Percentiles rank a stretch among this genome's conserved stretches.
These are phyloP conservation scores for Drosophila kanekoi DNA, from an alignment of 2,888 invertebrate species.

Conservation along the genomic window DNA sequence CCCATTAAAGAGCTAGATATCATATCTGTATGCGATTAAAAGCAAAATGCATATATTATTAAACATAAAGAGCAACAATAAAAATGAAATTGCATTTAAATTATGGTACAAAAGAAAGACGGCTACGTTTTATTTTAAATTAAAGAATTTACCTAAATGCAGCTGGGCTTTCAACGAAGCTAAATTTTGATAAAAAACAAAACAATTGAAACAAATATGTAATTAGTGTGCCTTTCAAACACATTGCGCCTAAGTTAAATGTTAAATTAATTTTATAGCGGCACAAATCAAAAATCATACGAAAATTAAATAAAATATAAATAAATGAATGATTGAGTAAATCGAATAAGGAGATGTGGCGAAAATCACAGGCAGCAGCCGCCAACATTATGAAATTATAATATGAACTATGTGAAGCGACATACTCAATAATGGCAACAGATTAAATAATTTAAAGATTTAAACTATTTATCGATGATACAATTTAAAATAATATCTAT, in stretches of 20 bases:
- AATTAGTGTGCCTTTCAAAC: constrained; percentile 68
- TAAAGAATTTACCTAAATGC: constrained; percentile 68
- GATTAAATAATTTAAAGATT: constrained; percentile 21
- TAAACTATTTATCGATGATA: constrained; percentile 30
- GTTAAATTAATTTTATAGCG: constrained; percentile 36
- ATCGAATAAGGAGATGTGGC: constrained; percentile 19
- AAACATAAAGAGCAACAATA: constrained; percentile 14
- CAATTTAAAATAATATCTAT: constrained; percentile 32
- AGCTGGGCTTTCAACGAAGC: constrained; percentile 28
- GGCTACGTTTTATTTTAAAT: constrained; percentile 62
- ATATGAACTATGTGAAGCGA: constrained; percentile 29
- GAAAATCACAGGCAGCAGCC: constrained; percentile 45
- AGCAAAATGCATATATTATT: constrained; percentile 10
- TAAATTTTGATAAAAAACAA: constrained; percentile 17
- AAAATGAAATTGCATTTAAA: constrained; percentile 69
- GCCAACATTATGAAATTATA: constrained; percentile 62
- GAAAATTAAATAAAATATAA: not conserved
- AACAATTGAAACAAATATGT: constrained; percentile 41
- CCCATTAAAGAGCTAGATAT: constrained; percentile 20
- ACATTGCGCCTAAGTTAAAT: constrained; percentile 50
- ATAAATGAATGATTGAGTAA: not conserved
- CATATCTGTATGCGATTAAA: constrained; percentile 13
- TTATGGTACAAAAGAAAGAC: constrained; percentile 71
- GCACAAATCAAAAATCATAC: constrained; percentile 62
- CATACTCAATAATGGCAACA: constrained; percentile 60